phyloP scores from a whole-genome alignment of 2,888 invertebrate genomes.

The Venustoraphidia nigricollis region DNA sequence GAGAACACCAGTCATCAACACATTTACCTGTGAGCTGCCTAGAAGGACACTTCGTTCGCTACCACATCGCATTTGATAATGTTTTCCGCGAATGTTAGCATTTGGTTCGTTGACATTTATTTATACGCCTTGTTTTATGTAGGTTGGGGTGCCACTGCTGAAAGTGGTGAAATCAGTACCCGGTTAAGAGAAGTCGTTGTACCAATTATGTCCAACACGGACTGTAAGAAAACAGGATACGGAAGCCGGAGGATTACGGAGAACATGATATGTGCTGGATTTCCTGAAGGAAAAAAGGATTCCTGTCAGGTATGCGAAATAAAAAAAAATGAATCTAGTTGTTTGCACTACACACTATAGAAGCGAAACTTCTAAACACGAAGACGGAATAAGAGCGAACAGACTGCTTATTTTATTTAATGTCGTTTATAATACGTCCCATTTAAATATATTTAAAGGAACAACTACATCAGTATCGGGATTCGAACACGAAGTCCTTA shows the following conservation, averaged over 20 bases:
- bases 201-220: conserved; percentile 50
- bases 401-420: not conserved
- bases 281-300: conserved; percentile 52
- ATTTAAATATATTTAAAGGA: conserved; percentile 1
- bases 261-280: conserved; percentile 71
- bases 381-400: no score
- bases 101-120: no score
- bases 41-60: no score
- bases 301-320: conserved; percentile 45
- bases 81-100: no score
- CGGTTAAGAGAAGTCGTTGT: conserved; percentile 60
- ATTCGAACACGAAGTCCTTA: no score
- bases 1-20: no score
- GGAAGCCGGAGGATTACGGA: conserved; percentile 50
- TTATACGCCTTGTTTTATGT: conserved; percentile 6
- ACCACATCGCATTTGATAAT: no score
- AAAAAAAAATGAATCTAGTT: not conserved
- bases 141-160: conserved; percentile 60
- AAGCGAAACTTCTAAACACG: no score
- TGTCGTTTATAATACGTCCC: conserved; percentile 1
- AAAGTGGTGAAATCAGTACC: conserved; percentile 51
- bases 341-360: no score
- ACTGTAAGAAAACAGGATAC: conserved; percentile 52
- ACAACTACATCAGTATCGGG: not conserved
- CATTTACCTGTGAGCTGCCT: no score